Evolutionary conservation across 2,888 invertebrate species (phyloP), one percentile per base, ranked within the genome.

Genomic region (Orthosia cruda): DNA sequence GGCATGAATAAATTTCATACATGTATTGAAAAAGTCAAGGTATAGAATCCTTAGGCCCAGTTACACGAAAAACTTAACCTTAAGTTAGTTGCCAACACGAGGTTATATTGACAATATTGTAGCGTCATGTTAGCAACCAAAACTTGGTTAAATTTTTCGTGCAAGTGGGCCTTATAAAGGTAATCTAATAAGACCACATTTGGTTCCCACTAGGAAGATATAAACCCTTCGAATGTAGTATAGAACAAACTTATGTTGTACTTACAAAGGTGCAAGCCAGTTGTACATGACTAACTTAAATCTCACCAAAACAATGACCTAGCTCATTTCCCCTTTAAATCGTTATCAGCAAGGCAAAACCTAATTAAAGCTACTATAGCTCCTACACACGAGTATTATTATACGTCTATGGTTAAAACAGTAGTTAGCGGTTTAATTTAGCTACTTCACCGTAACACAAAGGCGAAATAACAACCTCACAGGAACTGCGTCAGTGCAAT

Each of bases 361-460:
- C 1, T 18, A 54, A 50, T 64, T 18, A 23, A 65, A 32, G 5
- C 13, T 26, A 0, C 2, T 49, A 13, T 18, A 66, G 66, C 45
- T 40, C 40, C 40, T 72, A 7, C 40, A 64, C 23, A 75, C 50
- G 7, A 57, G 12, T 13, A 50, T 49, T 45, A 63, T 40, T 54
- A 52, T 16, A 15, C 54, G 20, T n/a, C 20, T 40, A 52, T 20
- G 23, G 49, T 64, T 20, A 18, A 58, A 71, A 47, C 50, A 52
- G 32, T 18, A 61, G 59, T 68, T 59, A 71, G 62, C 16, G 61
- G 57, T 72, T 32, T 23, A 58, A 61, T 20, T 68, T 69, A 83
- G 26, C 52, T 68, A 72, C 57, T 78, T 71, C 62, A 72, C 47
- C 49, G 52, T 54, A 58, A 20, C 50, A 50, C 79, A 73, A 80